Base-by-base conservation (phyloP, 2,888 invertebrate species). In the Chrysolina haemoptera region DNA sequence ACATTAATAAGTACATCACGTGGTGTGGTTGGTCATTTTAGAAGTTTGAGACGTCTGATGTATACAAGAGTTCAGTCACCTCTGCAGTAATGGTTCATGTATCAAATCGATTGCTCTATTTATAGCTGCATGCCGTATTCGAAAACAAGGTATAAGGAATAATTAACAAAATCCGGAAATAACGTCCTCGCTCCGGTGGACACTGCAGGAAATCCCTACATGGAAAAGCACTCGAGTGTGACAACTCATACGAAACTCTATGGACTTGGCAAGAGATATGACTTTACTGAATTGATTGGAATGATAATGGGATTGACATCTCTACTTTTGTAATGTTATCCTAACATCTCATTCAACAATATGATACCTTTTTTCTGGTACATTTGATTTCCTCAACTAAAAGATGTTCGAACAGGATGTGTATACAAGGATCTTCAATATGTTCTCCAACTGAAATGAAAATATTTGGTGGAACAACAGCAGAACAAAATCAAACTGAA, bases 101-200 rank as follows among this genome's bases (percentile, higher is more conserved):
- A 18, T 20, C 53, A 22, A 53, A 53, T 53, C 53, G 53, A 53
- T 53, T 53, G 0, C 53, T 20, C 53, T 20, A 20, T 20, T 53
- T 12, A 53, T 12, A 20, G 2, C 53, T 14, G 9, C 16, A 4
- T 9, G 18, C 53, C 9, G 16, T 43, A 14, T 43, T 43, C 43
- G 43, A 43, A 18, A 11, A 53, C 20, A 53, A 3, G 18, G 20
- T 4, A 53, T 53, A 20, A 53, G 20, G 20, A 53, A 53, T 53
- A 53, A 53, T 53, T 53, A 53, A 53, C 53, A 20, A 53, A 53
- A 53, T 53, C 53, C 22, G 53, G 53, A 53, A 53, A 53, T 53
- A 53, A 53, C 53, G 22, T 53, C 0, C 18, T 18, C 18, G 53
- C 53, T 20, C 22, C 53, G 14, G 20, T 53, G 53, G 53, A 53